These are phyloP conservation scores for Phyllostomus hastatus DNA, from an alignment of 2,113 vertebrate genomes.

Conservation along the genomic window DNA sequence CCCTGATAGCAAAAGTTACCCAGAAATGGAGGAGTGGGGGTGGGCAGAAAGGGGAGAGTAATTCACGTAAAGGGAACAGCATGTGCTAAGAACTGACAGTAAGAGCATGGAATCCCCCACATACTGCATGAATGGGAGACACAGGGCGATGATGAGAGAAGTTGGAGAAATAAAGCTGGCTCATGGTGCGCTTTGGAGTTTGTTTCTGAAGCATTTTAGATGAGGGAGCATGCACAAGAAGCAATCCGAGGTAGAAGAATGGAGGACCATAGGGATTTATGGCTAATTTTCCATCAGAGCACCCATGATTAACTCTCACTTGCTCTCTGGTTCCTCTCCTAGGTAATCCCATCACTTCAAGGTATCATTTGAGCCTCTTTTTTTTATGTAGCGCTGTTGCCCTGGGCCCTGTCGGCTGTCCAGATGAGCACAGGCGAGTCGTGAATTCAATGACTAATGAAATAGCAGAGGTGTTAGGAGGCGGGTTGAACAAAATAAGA, in stretches of 20 bases:
- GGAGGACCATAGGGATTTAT: too few relatives aligned
- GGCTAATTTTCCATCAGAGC: background rate
- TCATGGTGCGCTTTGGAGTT: background rate
- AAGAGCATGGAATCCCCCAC: background rate
- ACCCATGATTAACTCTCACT: too few relatives aligned
- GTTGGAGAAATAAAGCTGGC: background rate
- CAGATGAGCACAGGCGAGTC: too few relatives aligned
- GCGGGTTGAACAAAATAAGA: background rate
- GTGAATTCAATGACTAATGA: too few relatives aligned
- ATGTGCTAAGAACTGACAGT: background rate
- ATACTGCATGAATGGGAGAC: background rate
- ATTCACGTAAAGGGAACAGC: background rate
- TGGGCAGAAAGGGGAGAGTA: background rate
- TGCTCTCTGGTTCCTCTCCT: background rate
- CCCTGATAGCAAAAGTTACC: background rate
- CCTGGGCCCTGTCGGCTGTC: background rate
- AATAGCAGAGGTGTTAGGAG: background rate
- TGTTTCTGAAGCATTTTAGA: background rate
- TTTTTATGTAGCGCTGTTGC: background rate
- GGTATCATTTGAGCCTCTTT: background rate
- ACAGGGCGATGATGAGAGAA: fast-evolving
- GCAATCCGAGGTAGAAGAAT: background rate
- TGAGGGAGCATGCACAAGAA: background rate
- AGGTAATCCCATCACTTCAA: background rate
- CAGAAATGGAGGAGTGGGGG: background rate